Base-by-base conservation (phyloP, 2,797 vertebrate genomes). In the Odontamblyopus rebecca region DNA sequence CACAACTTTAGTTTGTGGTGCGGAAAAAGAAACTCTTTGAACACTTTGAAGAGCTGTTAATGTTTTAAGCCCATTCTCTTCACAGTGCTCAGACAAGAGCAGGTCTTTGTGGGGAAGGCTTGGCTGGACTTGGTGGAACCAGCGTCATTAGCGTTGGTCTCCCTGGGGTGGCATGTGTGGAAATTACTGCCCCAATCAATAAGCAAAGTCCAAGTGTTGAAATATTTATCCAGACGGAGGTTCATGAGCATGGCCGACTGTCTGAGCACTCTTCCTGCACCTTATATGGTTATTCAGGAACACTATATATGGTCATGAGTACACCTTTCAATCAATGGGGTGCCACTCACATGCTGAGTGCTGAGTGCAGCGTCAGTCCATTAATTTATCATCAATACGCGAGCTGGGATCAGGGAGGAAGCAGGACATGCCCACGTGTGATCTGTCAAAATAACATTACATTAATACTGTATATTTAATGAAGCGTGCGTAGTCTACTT, bases 171-270 rank as follows among this genome's bases (percentile, higher is more conserved):
- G 88, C 90, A 93, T 93, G 92, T 93, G 92, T 93, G 93, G 93
- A 95, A 94, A 94, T 94, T 93, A 94, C 92, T 91, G 90, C 89
- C 88, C 91, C 90, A 94, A 95, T 95, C 94, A 94, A 95, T 95
- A 94, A 94, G 91, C 92, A 93, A 94, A 93, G 93, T 92, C 93
- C 92, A 93, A 92, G 93, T 94, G 94, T 94, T 95, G 92, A 95
- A 95, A 95, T 95, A 95, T 95, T 95, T 94, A 95, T 95, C 90
- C 90, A 89, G 88, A 91, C 92, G 86, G 90, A 91, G 92, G 88
- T 93, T 92, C 90, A 92, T 93, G 89, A 88, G 90, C 86, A 91
- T 56, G 92, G 93, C 87, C 88, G 90, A 91, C 86, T 86, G 91
- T 92, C 93, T 93, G 90, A 94, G 93, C 90, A 94, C 91, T 91